Conservation (phyloP, 2,797 vertebrate genomes). For the Setipinna tenuifilis region DNA sequence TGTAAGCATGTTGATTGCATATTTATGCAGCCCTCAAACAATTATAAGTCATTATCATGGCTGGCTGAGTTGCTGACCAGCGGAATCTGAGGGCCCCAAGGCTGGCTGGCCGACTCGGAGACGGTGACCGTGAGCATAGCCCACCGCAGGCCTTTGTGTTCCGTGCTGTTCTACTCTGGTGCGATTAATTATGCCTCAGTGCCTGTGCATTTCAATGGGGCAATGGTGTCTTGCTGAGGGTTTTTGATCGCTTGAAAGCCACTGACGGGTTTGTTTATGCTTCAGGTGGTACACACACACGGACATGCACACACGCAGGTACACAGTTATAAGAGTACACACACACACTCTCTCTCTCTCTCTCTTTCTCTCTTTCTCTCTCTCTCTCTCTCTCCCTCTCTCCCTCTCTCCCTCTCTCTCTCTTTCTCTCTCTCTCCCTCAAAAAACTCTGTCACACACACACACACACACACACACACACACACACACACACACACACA, state of each 20-base stretch:
- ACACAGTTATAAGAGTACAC: neutral
- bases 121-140: neutral
- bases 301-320: neutral
- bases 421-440: no score
- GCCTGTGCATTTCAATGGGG: neutral
- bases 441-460: neutral
- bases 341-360: slow-evolving; percentile 8
- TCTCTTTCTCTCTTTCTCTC: no score
- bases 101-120: neutral
- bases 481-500: slow-evolving; percentile 6
- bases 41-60: slow-evolving; percentile 38
- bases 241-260: neutral
- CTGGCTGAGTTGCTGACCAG: slow-evolving; percentile 33
- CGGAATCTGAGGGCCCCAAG: neutral
- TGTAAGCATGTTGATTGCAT: neutral
- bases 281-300: neutral
- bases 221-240: neutral
- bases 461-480: neutral
- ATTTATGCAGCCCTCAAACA: neutral
- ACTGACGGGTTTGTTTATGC: neutral
- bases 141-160: neutral
- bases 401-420: no score
- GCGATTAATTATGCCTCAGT: neutral
- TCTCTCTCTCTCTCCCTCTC: no score
- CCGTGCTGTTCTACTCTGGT: neutral